Conservation (phyloP, 1,140 invertebrate species). For the Archegozetes longisetosus region DNA sequence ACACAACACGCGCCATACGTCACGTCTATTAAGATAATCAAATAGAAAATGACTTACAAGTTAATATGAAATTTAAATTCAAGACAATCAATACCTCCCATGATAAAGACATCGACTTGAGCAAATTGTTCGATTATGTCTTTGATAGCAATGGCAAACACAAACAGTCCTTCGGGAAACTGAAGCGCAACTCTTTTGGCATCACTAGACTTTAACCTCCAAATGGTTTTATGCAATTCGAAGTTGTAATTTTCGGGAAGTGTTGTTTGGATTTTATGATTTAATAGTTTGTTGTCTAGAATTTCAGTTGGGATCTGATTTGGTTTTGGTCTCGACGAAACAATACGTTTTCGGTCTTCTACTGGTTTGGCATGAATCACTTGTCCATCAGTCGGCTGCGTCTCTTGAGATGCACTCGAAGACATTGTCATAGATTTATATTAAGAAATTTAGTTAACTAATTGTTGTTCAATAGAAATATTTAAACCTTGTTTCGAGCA, state of each 20-base stretch:
- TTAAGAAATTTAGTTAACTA: no score
- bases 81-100: neutral
- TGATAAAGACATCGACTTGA: slow-evolving; percentile 50
- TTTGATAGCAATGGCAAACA: slow-evolving; percentile 81
- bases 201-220: slow-evolving; percentile 66
- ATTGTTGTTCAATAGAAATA: no score
- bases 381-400: neutral
- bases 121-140: slow-evolving; percentile 91
- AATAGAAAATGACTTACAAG: no score
- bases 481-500: no score
- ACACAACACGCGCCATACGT: slow-evolving; percentile 99
- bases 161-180: slow-evolving; percentile 81
- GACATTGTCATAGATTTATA: no score
- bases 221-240: slow-evolving; percentile 95
- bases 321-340: neutral
- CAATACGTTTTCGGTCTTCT: neutral
- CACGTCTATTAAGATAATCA: slow-evolving; percentile 91
- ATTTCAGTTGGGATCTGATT: slow-evolving; percentile 30
- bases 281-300: slow-evolving; percentile 27
- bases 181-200: slow-evolving; percentile 83
- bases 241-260: slow-evolving; percentile 96
- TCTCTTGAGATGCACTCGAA: no score
- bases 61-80: no score
- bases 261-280: slow-evolving; percentile 22
- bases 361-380: neutral